Conservation (phyloP, 2,113 vertebrate species). For the Parus major region DNA sequence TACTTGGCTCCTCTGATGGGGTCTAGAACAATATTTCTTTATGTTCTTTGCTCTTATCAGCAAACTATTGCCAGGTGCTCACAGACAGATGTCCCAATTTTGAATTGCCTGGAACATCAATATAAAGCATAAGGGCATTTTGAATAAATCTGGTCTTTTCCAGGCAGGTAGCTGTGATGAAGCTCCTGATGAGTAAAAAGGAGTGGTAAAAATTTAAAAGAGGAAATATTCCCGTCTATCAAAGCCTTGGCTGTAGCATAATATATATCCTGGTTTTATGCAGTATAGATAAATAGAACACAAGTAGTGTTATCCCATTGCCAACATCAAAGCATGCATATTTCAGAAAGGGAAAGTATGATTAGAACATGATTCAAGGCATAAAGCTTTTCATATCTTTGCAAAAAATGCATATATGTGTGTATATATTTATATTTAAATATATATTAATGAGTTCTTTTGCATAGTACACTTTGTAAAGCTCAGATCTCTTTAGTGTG, state of each 20-base stretch:
- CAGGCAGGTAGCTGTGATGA: constrained; percentile 4
- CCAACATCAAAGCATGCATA: constrained; percentile 28
- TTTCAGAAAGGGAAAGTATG: constrained; percentile 18
- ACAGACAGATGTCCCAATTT: neutral
- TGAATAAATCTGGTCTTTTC: neutral
- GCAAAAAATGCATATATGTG: constrained; percentile 1
- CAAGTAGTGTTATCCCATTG: neutral
- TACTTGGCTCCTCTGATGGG: neutral
- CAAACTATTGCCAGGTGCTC: neutral
- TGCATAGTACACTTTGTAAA: neutral
- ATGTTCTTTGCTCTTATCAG: neutral
- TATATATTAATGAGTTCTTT: constrained; percentile 9
- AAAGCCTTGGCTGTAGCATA: constrained; percentile 10
- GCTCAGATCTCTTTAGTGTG: constrained; percentile 26
- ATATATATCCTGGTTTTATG: neutral
- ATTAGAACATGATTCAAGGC: constrained; percentile 19
- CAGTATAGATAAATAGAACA: constrained; percentile 30
- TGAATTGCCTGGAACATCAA: neutral
- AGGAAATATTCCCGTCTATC: neutral
- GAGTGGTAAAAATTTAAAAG: constrained; percentile 17
- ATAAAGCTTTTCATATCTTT: constrained; percentile 29
- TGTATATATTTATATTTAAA: constrained; percentile 4
- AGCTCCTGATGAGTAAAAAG: neutral
- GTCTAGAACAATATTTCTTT: neutral
- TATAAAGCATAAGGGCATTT: neutral